phyloP scores from a whole-genome alignment of 1,140 invertebrate genomes.

The Drosophila malerkotliana region DNA sequence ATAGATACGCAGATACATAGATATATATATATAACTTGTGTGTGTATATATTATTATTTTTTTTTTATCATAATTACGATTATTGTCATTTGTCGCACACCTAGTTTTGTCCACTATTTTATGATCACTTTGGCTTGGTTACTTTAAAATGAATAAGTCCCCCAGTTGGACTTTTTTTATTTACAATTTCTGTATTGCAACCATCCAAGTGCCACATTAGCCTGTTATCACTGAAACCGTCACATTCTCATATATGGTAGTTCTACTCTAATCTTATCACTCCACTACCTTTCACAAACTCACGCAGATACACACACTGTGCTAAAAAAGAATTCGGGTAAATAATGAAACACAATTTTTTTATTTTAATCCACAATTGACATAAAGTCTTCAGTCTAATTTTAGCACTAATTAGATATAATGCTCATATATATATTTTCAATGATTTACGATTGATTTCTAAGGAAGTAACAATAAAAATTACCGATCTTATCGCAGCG shows the following conservation, averaged over 20 bases:
- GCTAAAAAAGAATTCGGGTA: background rate
- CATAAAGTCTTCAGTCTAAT: background rate
- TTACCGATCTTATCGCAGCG: slow-evolving; percentile 55
- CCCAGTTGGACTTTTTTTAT: slow-evolving; percentile 18
- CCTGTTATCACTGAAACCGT: slow-evolving; percentile 33
- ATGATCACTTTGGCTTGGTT: background rate
- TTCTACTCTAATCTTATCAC: slow-evolving; percentile 42
- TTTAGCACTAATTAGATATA: background rate
- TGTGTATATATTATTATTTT: slow-evolving; percentile 3
- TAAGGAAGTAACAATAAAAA: slow-evolving; percentile 11
- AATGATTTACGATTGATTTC: slow-evolving; percentile 13
- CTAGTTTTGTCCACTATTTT: slow-evolving; percentile 9
- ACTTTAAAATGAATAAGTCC: slow-evolving; percentile 30
- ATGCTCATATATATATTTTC: background rate
- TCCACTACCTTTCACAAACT: slow-evolving; percentile 1
- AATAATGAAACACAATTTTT: background rate
- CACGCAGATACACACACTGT: background rate
- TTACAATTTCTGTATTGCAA: slow-evolving; percentile 10
- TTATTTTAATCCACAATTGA: background rate
- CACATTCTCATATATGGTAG: slow-evolving; percentile 11
- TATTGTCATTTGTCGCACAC: slow-evolving; percentile 16
- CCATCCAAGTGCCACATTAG: background rate
- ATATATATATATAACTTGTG: background rate
- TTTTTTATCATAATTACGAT: slow-evolving; percentile 30
- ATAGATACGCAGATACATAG: slow-evolving; percentile 7